Evolutionary conservation across 2,797 vertebrate genomes (phyloP).

Genomic region (Coendou prehensilis): DNA sequence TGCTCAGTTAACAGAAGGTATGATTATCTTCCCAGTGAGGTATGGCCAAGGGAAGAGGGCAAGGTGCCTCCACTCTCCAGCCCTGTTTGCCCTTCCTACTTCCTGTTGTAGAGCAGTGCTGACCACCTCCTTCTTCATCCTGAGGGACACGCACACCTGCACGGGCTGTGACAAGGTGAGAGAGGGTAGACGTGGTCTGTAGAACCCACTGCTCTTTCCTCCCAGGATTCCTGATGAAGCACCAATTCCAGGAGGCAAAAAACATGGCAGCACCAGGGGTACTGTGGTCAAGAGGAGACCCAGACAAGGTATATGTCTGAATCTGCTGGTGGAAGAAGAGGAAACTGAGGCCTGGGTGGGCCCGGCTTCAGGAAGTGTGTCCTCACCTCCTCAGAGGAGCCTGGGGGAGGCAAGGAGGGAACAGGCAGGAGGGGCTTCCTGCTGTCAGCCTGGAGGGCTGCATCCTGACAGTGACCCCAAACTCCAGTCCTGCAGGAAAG

Average conservation of each 20-base stretch:
- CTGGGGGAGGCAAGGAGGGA: background rate
- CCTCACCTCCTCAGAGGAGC: slow-evolving; percentile 16
- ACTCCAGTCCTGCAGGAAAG: slow-evolving; percentile 78
- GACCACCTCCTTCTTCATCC: background rate
- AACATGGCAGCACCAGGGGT: background rate
- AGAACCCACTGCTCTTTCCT: background rate
- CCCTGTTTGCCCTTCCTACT: background rate
- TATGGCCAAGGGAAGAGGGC: background rate
- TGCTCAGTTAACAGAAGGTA: background rate
- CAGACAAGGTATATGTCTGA: background rate
- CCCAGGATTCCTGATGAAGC: background rate
- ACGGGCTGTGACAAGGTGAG: rapidly evolving
- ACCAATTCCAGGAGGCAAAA: background rate
- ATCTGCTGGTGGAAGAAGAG: background rate
- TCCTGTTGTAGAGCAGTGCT: background rate
- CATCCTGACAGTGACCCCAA: background rate
- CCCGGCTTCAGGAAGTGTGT: background rate
- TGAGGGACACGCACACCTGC: background rate
- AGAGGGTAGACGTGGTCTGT: background rate
- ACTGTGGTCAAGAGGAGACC: background rate
- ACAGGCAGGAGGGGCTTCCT: slow-evolving; percentile 66
- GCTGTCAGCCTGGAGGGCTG: background rate
- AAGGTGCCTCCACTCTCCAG: background rate
- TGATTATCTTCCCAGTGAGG: background rate
- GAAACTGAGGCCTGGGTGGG: background rate